Base-by-base conservation (phyloP, 2,888 invertebrate species). In the Callinectes sapidus region DNA sequence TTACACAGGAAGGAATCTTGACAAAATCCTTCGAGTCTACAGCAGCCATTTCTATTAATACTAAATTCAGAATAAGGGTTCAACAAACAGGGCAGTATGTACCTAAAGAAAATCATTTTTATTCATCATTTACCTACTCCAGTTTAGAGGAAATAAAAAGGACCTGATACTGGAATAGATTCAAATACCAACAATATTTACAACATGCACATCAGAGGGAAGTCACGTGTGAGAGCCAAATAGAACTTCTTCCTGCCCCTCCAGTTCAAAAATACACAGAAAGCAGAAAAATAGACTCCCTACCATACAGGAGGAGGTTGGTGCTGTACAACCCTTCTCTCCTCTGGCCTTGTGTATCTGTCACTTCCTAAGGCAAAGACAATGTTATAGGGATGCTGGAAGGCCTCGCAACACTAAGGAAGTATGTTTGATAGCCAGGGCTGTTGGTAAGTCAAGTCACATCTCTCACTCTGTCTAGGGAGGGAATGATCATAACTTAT, bases 101-200 rank as follows among this genome's bases (percentile, higher is more conserved):
- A 35, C 81, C 35, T 32, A 81, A 35, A 81, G 81, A 81, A 81
- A 81, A 23, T 61, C 61, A 23, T 61, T 61, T 77, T 77, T 77
- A 77, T 77, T 81, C 35, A 81, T 81, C 32, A 81, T 14, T 81
- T 18, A 32, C 13, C 35, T 81, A 81, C 18, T 81, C 81, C 81
- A 81, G 35, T 81, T 18, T 35, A 35, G 13, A 61, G 13, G 61
- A 61, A 61, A 61, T 23, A 81, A 81, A 81, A 81, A 35, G 35
- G 35, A 35, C 81, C 16, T 81, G 81, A 81, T 35, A 18, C 81
- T 81, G 81, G 81, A 81, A 35, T 35, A 81, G 81, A 81, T 81
- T 81, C 35, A 81, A 81, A 81, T 32, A 81, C 81, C 81, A 81
- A 81, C 81, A 81, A 81, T 81, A 81, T 81, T 35, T 81, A 81